phyloP scores from a whole-genome alignment of 2,888 invertebrate genomes.

The Hybos culiciformis region DNA sequence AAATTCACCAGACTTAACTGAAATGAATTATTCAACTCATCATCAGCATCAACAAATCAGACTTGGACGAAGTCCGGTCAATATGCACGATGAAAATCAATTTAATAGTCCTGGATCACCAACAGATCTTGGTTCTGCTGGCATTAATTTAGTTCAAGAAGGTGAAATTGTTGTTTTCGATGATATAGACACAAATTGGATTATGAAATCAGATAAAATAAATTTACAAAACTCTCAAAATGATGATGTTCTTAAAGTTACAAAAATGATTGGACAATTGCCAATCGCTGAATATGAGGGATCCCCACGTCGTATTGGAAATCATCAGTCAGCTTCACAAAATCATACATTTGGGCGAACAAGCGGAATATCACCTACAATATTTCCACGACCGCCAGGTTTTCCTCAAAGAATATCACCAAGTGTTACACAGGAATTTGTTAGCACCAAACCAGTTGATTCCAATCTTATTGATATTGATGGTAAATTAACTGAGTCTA shows the following conservation, averaged over 20 bases:
- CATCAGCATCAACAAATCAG: constrained; percentile 29
- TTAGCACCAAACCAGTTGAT: constrained; percentile 12
- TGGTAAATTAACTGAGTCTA: constrained; percentile 5
- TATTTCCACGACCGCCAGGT: constrained; percentile 60
- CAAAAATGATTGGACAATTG: constrained; percentile 35
- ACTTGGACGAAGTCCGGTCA: constrained; percentile 33
- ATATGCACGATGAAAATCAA: constrained; percentile 11
- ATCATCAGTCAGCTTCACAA: constrained; percentile 20
- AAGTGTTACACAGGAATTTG: constrained; percentile 3
- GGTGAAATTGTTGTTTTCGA: constrained; percentile 83
- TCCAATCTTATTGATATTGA: constrained; percentile 27
- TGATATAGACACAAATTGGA: constrained; percentile 32
- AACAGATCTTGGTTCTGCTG: constrained; percentile 29
- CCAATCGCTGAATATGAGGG: constrained; percentile 92
- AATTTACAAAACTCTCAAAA: too few relatives aligned
- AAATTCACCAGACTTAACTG: constrained; percentile 32
- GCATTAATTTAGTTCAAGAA: constrained; percentile 43
- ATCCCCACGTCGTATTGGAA: constrained; percentile 75
- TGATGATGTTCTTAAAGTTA: constrained; percentile 32
- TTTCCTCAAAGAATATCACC: constrained; percentile 55
- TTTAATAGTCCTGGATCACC: constrained; percentile 32
- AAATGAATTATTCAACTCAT: constrained; percentile 25
- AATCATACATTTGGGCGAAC: constrained; percentile 35
- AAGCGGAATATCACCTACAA: constrained; percentile 42
- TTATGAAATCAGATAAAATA: constrained; percentile 23